Base-by-base conservation (phyloP, 2,888 invertebrate genomes). In the Calameuta idolon region DNA sequence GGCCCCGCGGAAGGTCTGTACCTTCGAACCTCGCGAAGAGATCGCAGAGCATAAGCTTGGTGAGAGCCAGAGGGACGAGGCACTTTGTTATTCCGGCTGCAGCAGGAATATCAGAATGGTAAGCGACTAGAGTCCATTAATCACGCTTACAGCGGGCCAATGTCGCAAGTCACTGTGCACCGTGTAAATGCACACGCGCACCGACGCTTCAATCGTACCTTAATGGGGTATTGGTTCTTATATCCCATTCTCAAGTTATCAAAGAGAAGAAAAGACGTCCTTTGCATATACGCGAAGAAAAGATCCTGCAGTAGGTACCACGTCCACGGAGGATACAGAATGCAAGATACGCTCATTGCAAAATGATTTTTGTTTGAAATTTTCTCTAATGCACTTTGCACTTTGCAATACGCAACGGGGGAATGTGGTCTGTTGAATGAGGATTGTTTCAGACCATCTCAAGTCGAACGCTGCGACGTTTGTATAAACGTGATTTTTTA, bases 121-220 rank as follows among this genome's bases (percentile, higher is more conserved):
- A 89, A 89, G 87, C 88, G 88, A 88, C 86, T 88, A 84, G 86
- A 83, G 84, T 88, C 88, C 90, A 91, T 91, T 91, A 91, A 91
- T 91, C 91, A 91, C 87, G 86, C 89, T 90, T 90, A 90, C 90
- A 90, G 89, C 88, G 85, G 85, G 83, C 87, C 85, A 87, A 87
- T 89, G 89, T 89, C 89, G 90, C 90, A 90, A 90, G 90, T 90
- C 89, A 89, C 87, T 87, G 85, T 85, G 86, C 86, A 84, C 84
- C 85, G 86, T 84, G 87, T 88, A 87, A 88, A 89, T 86, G 88
- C 83, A 85, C 86, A 83, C 85, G 84, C 80, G 81, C 75, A 69
- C 79, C 77, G 80, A 76, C 75, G 37, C 75, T 71, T 74, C 85
- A 75, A 86, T 85, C 85, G 84, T 74, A 76, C 76, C 73, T 79